phyloP scores from a whole-genome alignment of 2,888 invertebrate genomes.

The Antitype chi region DNA sequence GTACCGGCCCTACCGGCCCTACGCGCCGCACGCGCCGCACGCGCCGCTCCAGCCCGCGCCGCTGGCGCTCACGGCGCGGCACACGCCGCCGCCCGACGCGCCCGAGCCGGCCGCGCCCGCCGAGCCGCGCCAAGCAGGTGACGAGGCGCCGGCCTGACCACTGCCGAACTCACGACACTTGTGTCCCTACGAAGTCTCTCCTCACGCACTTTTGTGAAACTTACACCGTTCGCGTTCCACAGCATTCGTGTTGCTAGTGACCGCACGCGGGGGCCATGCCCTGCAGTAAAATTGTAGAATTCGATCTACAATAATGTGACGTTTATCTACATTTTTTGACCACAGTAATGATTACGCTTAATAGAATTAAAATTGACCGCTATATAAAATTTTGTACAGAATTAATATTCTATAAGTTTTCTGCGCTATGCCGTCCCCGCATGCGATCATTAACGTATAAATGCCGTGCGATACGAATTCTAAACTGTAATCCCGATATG shows the following conservation, averaged over 20 bases:
- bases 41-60: no score
- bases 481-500: background rate
- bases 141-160: conserved; percentile 23
- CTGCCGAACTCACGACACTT: no score
- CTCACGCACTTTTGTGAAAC: background rate
- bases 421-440: conserved; percentile 34
- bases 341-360: conserved; percentile 44
- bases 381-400: conserved; percentile 45
- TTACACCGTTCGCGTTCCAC: background rate
- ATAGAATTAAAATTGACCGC: conserved; percentile 47
- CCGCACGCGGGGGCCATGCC: conserved; percentile 7
- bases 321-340: conserved; percentile 37
- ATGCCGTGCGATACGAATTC: background rate
- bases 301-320: conserved; percentile 25
- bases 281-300: background rate
- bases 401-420: conserved; percentile 20
- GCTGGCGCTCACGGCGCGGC: conserved; percentile 55
- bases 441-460: conserved; percentile 19
- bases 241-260: conserved; percentile 6
- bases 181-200: background rate
- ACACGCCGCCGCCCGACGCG: conserved; percentile 53
- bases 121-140: conserved; percentile 60
- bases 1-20: conserved; percentile 82
- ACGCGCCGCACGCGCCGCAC: conserved; percentile 46
- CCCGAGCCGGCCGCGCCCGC: conserved; percentile 9